Percentiles rank a stretch among this genome's conserved stretches.
Evolutionary conservation across 2,888 invertebrate genomes (phyloP).

Genomic region (Agriotes lineatus): DNA sequence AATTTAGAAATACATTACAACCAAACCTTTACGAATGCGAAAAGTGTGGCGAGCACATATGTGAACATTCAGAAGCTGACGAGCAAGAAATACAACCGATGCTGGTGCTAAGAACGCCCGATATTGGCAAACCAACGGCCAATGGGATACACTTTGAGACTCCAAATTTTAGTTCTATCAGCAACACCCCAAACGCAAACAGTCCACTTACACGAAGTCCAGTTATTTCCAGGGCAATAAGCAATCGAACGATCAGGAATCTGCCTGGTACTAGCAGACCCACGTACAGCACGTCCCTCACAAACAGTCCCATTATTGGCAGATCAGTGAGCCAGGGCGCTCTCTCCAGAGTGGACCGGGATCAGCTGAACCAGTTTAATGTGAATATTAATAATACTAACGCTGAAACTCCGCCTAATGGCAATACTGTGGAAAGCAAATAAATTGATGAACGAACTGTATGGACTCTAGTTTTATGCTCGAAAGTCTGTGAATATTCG

Average conservation of each 20-base stretch:
- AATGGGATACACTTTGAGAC: conserved; percentile 32
- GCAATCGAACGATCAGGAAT: neutral
- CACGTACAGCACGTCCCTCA: neutral
- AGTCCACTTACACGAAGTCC: conserved; percentile 30
- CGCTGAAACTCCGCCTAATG: conserved; percentile 17
- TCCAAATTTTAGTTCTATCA: conserved; percentile 5
- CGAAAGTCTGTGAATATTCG: conserved; percentile 4
- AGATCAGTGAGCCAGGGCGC: conserved; percentile 20
- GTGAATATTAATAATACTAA: neutral
- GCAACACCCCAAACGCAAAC: conserved; percentile 19
- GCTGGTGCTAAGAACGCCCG: conserved; percentile 30
- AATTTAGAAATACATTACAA: conserved; percentile 79
- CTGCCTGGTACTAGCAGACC: neutral
- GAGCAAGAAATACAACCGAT: conserved; percentile 53
- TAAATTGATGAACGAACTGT: neutral
- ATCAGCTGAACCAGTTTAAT: neutral
- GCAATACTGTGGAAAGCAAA: conserved; percentile 24
- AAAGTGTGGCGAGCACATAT: conserved; percentile 82
- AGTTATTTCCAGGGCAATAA: conserved; percentile 2
- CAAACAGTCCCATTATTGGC: conserved; percentile 18
- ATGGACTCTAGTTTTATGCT: neutral
- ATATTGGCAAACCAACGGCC: conserved; percentile 6
- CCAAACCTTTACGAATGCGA: conserved; percentile 83
- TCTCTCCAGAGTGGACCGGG: conserved; percentile 2
- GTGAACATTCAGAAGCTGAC: conserved; percentile 70